Evolutionary conservation across 2,113 vertebrate species (phyloP), one percentile per base, ranked within the genome.

Genomic region (Ramphastos sulfuratus): DNA sequence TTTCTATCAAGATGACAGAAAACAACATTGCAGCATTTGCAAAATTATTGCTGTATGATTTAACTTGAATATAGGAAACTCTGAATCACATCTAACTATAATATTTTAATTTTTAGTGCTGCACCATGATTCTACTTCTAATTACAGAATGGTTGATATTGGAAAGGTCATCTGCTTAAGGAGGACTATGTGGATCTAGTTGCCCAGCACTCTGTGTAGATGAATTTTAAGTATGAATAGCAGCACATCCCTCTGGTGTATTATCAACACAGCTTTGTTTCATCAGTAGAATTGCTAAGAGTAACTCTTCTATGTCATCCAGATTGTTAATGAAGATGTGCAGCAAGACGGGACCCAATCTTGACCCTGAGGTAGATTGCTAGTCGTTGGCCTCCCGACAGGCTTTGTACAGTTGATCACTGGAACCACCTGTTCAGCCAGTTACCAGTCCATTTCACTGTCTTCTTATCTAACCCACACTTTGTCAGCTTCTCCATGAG

Each of bases 141-240:
- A 90, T 52, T 20, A 33, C 24, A 74, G 33, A 87, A 37, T 63
- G 8, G 1, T 13, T 85, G 65, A 63, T 5, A 1, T 17, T 92
- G 66, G 23, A 82, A 60, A 15, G 54, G 15, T 70, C 12, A 10
- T 52, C 35, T 76, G 9, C 11, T 75, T 30, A 27, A n/a, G 14
- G 19, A 50, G 15, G 4, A 7, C 12, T 39, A 7, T 0, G 1
- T 10, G 27, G 20, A 52, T 17, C 20, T 10, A 9, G 14, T 52
- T 83, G 5, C 10, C 19, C 19, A 1, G 6, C 9, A 18, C 1
- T 1, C 1, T 11, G 9, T 73, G 21, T 17, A 56, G 33, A 15
- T 19, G 2, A 5, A 3, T 82, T 70, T 65, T 70, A 31, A 87
- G 13, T 39, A 65, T 78, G 48, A 21, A 21, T 25, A 25, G 50